Conservation (phyloP, 2,888 invertebrate species). For the Chironomus riparius region DNA sequence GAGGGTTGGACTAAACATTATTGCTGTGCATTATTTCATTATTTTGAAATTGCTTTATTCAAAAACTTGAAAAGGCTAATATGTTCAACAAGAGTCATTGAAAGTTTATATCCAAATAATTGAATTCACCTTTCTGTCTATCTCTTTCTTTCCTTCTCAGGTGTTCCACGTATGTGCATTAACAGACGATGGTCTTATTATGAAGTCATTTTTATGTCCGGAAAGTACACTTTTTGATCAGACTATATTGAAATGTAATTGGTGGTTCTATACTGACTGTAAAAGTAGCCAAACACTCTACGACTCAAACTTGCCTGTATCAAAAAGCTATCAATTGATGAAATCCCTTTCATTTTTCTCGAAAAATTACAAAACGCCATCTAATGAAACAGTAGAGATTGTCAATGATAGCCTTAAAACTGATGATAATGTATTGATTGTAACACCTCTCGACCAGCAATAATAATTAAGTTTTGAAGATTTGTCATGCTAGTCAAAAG, state of each 20-base stretch:
- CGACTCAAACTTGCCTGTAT: constrained; percentile 83
- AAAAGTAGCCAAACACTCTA: constrained; percentile 69
- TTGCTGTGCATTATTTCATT: too few species aligned
- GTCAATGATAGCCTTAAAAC: too few species aligned
- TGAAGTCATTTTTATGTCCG: constrained; percentile 86
- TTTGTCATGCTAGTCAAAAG: too few species aligned
- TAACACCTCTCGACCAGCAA: too few species aligned
- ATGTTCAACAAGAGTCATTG: not conserved
- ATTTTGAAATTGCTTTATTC: too few species aligned
- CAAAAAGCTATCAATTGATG: constrained; percentile 86
- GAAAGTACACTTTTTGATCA: constrained; percentile 87
- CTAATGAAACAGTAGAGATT: too few species aligned
- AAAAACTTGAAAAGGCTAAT: constrained; percentile 40
- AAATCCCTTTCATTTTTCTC: constrained; percentile 76
- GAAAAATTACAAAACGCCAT: too few species aligned
- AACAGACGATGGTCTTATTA: constrained; percentile 78
- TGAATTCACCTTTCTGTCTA: constrained; percentile 34
- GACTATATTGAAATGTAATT: constrained; percentile 83
- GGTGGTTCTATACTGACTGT: constrained; percentile 92
- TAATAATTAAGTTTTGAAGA: too few species aligned
- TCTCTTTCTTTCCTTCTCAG: constrained; percentile 40
- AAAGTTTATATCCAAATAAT: not conserved
- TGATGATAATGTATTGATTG: too few species aligned
- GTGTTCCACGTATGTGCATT: constrained; percentile 87
- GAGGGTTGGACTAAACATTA: too few species aligned